Evolutionary conservation across 2,888 invertebrate genomes (phyloP).

Genomic region (Mantis religiosa): DNA sequence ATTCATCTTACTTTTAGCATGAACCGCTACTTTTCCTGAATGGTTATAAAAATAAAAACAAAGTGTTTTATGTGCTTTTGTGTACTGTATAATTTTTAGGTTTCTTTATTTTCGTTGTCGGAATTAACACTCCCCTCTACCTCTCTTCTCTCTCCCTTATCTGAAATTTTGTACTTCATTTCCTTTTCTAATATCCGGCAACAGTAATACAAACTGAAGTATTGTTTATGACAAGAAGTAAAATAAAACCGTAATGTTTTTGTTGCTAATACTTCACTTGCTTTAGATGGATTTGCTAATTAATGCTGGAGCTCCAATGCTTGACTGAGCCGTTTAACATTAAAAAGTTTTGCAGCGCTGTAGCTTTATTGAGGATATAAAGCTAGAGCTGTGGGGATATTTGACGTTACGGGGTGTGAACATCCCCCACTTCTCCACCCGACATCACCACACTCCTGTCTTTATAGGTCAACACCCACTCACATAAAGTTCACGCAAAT

Average conservation of each 20-base stretch:
- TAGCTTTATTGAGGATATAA: background rate
- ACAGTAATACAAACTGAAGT: too few relatives aligned
- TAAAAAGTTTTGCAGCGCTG: background rate
- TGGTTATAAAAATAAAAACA: too few relatives aligned
- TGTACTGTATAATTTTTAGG: too few relatives aligned
- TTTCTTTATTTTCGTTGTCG: too few relatives aligned
- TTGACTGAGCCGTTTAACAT: background rate
- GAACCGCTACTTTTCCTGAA: too few relatives aligned
- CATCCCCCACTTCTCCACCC: background rate
- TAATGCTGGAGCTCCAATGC: background rate
- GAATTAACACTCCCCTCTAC: too few relatives aligned
- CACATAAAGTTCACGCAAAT: slow-evolving; percentile 16
- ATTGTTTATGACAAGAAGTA: too few relatives aligned
- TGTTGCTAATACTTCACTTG: background rate
- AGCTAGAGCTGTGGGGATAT: background rate
- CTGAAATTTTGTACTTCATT: too few relatives aligned
- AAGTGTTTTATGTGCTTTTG: too few relatives aligned
- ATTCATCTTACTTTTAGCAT: too few relatives aligned
- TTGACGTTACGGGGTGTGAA: background rate
- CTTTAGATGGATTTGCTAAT: background rate
- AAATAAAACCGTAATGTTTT: background rate
- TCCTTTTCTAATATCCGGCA: too few relatives aligned
- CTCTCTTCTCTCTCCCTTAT: too few relatives aligned
- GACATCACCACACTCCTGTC: background rate
- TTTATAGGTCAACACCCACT: slow-evolving; percentile 8